Evolutionary conservation across 1,140 invertebrate species (phyloP).

Genomic region (Tetramorium parvispinum): DNA sequence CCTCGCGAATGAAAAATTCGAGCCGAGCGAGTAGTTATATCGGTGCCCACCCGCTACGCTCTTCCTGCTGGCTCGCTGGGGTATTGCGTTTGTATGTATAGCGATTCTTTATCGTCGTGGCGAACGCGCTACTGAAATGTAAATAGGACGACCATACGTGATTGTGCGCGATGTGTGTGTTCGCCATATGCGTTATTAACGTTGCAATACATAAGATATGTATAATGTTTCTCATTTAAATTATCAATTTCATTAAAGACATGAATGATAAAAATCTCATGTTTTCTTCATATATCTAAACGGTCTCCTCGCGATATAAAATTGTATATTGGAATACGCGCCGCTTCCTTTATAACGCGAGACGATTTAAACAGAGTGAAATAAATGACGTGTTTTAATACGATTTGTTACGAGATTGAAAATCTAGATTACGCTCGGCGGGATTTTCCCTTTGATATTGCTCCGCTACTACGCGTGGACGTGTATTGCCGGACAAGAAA

Average conservation of each 20-base stretch:
- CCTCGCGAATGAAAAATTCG: constrained; percentile 59
- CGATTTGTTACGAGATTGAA: constrained; percentile 56
- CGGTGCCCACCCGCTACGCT: not conserved
- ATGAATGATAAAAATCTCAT: not conserved
- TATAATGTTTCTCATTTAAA: not conserved
- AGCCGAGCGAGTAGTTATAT: constrained; percentile 51
- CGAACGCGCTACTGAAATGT: constrained; percentile 34
- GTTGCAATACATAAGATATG: not conserved
- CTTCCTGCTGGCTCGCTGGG: not conserved
- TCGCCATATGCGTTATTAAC: not conserved
- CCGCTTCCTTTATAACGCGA: not conserved
- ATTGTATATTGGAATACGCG: not conserved
- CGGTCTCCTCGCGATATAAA: not conserved
- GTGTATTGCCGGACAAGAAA: constrained; percentile 49
- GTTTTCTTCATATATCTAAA: not conserved
- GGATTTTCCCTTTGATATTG: constrained; percentile 45
- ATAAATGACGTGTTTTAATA: constrained; percentile 52
- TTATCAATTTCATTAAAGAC: constrained; percentile 26
- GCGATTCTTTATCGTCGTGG: constrained; percentile 41
- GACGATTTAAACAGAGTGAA: constrained; percentile 22
- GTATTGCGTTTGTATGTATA: constrained; percentile 29
- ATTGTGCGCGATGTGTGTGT: not conserved
- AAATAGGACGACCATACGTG: constrained; percentile 4
- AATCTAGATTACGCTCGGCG: constrained; percentile 38
- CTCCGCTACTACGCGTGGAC: constrained; percentile 11